These are phyloP conservation scores for Cinara cedri DNA, from an alignment of 2,888 invertebrate genomes.

Conservation along the genomic window DNA sequence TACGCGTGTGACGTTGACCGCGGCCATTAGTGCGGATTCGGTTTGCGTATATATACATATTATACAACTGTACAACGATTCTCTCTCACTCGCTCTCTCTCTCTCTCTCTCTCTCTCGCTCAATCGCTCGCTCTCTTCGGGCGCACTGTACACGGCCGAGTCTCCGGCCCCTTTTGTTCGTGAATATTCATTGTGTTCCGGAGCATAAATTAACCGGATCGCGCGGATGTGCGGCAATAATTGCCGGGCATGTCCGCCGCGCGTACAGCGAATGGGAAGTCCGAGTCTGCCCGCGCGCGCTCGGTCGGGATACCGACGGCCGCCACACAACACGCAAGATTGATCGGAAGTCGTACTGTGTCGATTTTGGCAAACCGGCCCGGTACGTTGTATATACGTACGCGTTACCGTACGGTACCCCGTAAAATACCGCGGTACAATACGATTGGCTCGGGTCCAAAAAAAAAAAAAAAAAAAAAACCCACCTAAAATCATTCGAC, in stretches of 20 bases:
- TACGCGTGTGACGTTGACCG: conserved; percentile 19
- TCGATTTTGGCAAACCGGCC: conserved; percentile 43
- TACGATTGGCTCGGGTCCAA: conserved; percentile 19
- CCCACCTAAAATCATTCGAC: conserved; percentile 28
- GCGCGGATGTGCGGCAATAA: conserved; percentile 47
- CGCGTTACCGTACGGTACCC: background rate
- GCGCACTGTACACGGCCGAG: no score
- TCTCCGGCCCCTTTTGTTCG: background rate
- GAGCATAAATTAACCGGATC: conserved; percentile 47
- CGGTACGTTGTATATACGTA: background rate
- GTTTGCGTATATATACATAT: background rate
- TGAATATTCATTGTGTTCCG: conserved; percentile 48
- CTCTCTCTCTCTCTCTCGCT: no score
- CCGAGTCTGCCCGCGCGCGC: background rate
- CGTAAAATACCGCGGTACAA: background rate
- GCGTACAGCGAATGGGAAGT: conserved; percentile 22
- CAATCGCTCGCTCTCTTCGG: no score
- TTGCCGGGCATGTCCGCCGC: conserved; percentile 25
- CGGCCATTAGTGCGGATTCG: conserved; percentile 39
- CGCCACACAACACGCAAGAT: conserved; percentile 15
- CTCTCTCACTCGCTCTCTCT: no score
- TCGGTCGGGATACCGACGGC: background rate
- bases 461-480: conserved; percentile 17
- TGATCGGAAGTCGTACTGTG: conserved; percentile 36
- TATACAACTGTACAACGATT: background rate